Base-by-base conservation (phyloP, 2,888 invertebrate species). In the Norana najaformis region DNA sequence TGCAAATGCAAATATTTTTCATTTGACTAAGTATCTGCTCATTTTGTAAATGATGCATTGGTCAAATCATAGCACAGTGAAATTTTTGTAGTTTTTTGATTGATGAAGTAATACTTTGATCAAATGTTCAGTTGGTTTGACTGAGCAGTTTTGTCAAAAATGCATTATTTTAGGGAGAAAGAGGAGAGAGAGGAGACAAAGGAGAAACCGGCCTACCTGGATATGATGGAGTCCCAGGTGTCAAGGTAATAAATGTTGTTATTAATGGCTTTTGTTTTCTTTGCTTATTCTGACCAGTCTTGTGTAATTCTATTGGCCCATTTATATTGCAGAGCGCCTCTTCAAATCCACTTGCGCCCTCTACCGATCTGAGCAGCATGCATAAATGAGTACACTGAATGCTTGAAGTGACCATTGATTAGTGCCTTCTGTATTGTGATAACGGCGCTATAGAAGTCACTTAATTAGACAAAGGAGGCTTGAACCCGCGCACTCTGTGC, bases 171-270 rank as follows among this genome's bases (percentile, higher is more conserved):
- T 53, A 90, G 90, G 90, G 90, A 20, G 89, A 53, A 34, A 89
- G 36, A 34, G 90, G 90, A 38, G 41, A 89, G 39, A 83, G 20
- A 20, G 90, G 90, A 23, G 34, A 30, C 41, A 90, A 89, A 85
- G 90, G 90, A 23, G 90, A 89, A n/a, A 88, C 69, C 14, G 90
- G 90, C 20, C 35, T 89, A 30, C 89, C 90, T 39, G 90, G 90
- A n/a, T 90, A 83, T 34, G 90, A 90, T 88, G 90, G 90, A 20
- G 69, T 90, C 14, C 89, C 90, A n/a, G 90, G 90, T 5, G 38
- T 90, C 36, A 90, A 90, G 89, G 90, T 90, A n/a, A n/a, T 30
- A 34, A 34, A 23, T 89, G 37, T 88, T 47, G 18, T 47, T 47
- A 18, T n/a, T n/a, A n/a, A n/a, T n/a, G n/a, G n/a, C n/a, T n/a